These are phyloP conservation scores for Caenorhabditis tropicalis DNA, from an alignment of 1,140 invertebrate species.

Conservation along the genomic window DNA sequence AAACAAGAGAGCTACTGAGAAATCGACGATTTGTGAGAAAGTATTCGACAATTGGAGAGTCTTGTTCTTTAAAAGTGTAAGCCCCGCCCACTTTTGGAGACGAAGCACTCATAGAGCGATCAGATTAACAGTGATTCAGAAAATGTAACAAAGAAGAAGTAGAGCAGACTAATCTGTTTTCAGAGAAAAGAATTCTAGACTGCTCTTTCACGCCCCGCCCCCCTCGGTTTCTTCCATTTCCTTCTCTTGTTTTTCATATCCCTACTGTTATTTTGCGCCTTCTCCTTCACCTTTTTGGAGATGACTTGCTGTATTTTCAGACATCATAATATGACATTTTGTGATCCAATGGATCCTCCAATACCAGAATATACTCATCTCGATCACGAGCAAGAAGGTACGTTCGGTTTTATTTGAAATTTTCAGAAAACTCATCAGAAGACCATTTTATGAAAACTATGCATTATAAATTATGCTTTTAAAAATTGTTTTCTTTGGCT, in stretches of 20 bases:
- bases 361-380: background rate
- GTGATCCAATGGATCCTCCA: conserved; percentile 25
- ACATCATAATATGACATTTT: conserved; percentile 12
- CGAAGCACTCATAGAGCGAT: background rate
- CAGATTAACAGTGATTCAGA: conserved; percentile 23
- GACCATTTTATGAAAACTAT: no score
- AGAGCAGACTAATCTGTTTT: conserved; percentile 1
- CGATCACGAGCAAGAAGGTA: background rate
- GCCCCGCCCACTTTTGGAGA: background rate
- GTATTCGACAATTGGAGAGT: background rate
- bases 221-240: background rate
- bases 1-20: background rate
- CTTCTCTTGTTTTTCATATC: background rate
- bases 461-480: no score
- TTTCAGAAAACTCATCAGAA: background rate
- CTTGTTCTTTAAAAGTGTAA: conserved; percentile 11
- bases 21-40: background rate
- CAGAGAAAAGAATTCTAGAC: background rate
- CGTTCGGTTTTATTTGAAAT: background rate
- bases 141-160: background rate
- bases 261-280: background rate
- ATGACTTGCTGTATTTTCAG: conserved; percentile 6
- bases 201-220: conserved; percentile 1
- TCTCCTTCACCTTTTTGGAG: background rate
- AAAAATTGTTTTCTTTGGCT: no score